Conservation (phyloP, 2,888 invertebrate genomes). For the Drepana falcataria region DNA sequence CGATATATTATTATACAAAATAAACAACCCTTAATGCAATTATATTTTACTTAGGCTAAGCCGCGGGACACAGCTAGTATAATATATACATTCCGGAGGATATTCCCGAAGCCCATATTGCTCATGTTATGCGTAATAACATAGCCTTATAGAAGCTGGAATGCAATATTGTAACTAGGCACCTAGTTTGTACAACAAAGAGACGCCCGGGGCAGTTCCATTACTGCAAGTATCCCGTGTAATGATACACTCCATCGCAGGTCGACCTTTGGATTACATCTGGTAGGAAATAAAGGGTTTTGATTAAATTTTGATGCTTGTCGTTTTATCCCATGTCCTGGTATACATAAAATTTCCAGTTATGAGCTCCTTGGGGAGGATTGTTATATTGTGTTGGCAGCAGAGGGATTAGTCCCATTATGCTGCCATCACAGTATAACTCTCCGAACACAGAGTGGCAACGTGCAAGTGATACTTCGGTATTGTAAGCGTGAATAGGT, state of each 20-base stretch:
- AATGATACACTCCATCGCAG: conserved; percentile 24
- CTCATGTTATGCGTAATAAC: neutral
- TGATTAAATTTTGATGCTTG: neutral
- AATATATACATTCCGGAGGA: conserved; percentile 1
- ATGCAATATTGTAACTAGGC: conserved; percentile 36
- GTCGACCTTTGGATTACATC: conserved; percentile 30
- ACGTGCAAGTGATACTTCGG: too few species aligned
- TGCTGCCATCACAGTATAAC: too few species aligned
- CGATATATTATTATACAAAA: too few species aligned
- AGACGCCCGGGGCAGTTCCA: conserved; percentile 31
- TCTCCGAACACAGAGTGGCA: too few species aligned
- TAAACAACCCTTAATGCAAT: too few species aligned
- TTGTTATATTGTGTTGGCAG: too few species aligned
- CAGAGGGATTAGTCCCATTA: too few species aligned
- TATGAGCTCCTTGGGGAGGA: too few species aligned
- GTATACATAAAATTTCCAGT: too few species aligned
- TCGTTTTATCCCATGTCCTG: neutral
- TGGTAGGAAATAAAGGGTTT: conserved; percentile 3
- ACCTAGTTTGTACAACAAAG: conserved; percentile 33
- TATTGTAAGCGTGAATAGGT: too few species aligned
- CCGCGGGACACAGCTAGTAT: neutral
- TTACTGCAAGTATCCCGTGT: conserved; percentile 20
- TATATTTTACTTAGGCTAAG: too few species aligned
- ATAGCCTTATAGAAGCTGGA: conserved; percentile 20
- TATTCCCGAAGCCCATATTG: conserved; percentile 2